Evolutionary conservation across 2,113 vertebrate genomes (phyloP).

Genomic region (Centropristis striata): DNA sequence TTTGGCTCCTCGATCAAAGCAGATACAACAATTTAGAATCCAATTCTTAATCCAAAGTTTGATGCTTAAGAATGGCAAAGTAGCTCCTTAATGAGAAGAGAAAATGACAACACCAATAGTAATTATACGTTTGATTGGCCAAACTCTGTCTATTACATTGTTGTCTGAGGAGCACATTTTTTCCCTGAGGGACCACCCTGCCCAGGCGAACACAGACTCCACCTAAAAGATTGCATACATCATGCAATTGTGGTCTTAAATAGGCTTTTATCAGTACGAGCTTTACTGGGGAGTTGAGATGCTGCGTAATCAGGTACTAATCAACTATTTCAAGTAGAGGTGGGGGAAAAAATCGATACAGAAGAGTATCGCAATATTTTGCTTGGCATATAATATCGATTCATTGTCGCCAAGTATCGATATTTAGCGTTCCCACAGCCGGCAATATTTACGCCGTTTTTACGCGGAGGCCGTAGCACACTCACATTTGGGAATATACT

Average conservation of each 20-base stretch:
- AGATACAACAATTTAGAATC: constrained; percentile 22
- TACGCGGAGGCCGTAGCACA: too few relatives aligned
- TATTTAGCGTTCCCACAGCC: too few relatives aligned
- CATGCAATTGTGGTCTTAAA: neutral
- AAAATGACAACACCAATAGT: constrained; percentile 10
- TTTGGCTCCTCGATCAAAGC: constrained; percentile 37
- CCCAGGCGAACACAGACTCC: constrained; percentile 1
- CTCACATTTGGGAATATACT: too few relatives aligned
- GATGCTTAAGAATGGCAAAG: constrained; percentile 13
- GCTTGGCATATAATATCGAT: too few relatives aligned
- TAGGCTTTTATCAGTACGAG: neutral
- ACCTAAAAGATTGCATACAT: neutral
- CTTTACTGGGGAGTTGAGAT: neutral
- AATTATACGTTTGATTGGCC: neutral
- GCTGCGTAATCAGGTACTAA: neutral
- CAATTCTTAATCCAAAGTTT: constrained; percentile 7
- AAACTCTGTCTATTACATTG: constrained; percentile 1
- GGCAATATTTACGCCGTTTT: too few relatives aligned
- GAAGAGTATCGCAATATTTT: too few relatives aligned
- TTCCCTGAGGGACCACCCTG: constrained; percentile 2
- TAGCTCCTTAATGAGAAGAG: constrained; percentile 25
- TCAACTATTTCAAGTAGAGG: neutral
- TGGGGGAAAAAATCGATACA: too few relatives aligned
- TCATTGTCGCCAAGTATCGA: too few relatives aligned
- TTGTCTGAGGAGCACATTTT: constrained; percentile 2